Conservation (phyloP, 2,113 vertebrate species). For the Riparia riparia region DNA sequence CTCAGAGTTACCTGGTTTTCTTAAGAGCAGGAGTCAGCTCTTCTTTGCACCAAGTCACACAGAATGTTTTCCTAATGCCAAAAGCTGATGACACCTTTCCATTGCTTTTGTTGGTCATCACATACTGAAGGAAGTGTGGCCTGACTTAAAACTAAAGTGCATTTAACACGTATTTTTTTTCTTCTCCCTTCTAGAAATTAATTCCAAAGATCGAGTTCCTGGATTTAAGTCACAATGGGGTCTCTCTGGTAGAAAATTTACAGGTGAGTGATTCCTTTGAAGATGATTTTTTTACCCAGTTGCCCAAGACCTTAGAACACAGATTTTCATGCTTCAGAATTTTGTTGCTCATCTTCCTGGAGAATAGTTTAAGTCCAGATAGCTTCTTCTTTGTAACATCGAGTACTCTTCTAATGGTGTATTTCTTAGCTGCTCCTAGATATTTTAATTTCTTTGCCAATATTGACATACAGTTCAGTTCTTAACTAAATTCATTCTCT, state of each 20-base stretch:
- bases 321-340: neutral
- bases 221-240: constrained; percentile 93
- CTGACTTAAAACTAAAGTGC: neutral
- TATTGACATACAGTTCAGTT: neutral
- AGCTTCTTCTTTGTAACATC: neutral
- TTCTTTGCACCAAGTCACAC: neutral
- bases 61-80: neutral
- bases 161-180: neutral
- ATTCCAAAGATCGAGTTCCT: constrained; percentile 95
- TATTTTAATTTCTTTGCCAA: neutral
- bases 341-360: neutral
- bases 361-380: neutral
- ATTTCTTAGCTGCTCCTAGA: neutral
- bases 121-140: neutral
- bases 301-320: neutral
- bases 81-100: neutral
- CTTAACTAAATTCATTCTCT: neutral
- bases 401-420: neutral
- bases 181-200: constrained; percentile 82
- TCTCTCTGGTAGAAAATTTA: constrained; percentile 89
- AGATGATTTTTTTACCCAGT: neutral
- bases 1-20: neutral
- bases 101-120: neutral
- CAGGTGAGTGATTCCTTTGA: constrained; percentile 79
- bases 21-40: neutral